Evolutionary conservation across 2,888 invertebrate genomes (phyloP).

Genomic region (Phalera bucephala): DNA sequence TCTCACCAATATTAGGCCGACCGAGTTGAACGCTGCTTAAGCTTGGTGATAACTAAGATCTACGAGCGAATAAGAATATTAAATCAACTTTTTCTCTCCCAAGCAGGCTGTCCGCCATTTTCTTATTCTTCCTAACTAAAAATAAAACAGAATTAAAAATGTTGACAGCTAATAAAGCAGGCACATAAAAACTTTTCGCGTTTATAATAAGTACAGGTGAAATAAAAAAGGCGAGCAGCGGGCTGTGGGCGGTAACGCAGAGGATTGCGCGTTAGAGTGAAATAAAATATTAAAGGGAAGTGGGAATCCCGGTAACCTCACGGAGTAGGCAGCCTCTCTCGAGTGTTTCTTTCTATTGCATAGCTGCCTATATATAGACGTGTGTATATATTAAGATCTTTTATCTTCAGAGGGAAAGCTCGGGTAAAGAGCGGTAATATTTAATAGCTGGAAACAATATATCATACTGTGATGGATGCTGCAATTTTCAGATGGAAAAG

Average conservation of each 20-base stretch:
- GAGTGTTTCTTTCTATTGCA: constrained; percentile 47
- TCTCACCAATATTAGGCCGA: too few relatives aligned
- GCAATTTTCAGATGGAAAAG: background rate
- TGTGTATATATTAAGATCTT: constrained; percentile 19
- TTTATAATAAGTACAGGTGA: constrained; percentile 15
- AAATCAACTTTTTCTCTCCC: background rate
- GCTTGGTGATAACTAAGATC: too few relatives aligned
- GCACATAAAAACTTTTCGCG: constrained; percentile 8
- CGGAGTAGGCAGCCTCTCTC: constrained; percentile 38
- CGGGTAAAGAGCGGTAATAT: constrained; percentile 24
- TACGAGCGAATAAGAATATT: too few relatives aligned
- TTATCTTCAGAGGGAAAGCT: constrained; percentile 21
- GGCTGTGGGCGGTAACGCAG: constrained; percentile 30
- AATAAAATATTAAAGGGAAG: constrained; percentile 63
- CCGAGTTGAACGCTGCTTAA: too few relatives aligned
- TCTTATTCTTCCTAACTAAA: constrained; percentile 2
- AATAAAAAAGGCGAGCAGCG: constrained; percentile 15
- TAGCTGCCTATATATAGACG: constrained; percentile 22
- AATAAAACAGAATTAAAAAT: constrained; percentile 7
- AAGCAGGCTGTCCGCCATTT: background rate
- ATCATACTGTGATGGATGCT: constrained; percentile 1
- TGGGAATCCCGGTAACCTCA: constrained; percentile 51
- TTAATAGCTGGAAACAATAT: constrained; percentile 27
- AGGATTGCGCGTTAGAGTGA: constrained; percentile 55
- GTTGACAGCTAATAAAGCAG: constrained; percentile 19